Evolutionary conservation across 2,113 vertebrate species (phyloP).

Genomic region (Merops nubicus): DNA sequence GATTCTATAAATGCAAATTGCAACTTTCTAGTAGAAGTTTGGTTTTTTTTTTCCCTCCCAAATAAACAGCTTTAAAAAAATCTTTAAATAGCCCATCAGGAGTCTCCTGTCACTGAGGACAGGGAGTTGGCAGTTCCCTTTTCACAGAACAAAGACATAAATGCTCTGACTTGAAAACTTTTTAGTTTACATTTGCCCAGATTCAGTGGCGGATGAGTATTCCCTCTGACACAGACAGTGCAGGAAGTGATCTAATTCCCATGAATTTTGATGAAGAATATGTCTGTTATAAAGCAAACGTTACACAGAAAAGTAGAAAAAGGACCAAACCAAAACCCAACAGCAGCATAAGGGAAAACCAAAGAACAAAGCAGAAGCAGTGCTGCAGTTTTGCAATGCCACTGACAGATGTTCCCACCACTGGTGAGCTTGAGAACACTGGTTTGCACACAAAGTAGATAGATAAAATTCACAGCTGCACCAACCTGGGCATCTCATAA

Average conservation of each 20-base stretch:
- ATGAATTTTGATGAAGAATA: background rate
- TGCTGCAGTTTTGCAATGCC: background rate
- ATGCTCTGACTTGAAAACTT: background rate
- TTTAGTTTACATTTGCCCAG: too few species aligned
- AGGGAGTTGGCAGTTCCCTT: background rate
- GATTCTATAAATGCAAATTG: background rate
- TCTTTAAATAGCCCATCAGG: fast-evolving
- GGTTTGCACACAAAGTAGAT: background rate
- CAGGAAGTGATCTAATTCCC: background rate
- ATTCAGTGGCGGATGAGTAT: background rate
- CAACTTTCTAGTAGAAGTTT: background rate
- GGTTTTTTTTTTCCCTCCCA: background rate
- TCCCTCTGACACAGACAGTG: background rate
- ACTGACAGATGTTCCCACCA: background rate
- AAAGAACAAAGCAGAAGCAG: background rate
- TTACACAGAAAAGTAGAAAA: background rate
- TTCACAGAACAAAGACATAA: background rate
- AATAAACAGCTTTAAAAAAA: background rate
- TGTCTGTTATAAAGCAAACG: background rate
- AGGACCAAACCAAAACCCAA: too few species aligned
- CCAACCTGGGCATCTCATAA: background rate
- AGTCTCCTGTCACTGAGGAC: background rate
- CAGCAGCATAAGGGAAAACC: background rate
- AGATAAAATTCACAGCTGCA: background rate
- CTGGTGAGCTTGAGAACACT: background rate